Evolutionary conservation across 2,797 vertebrate species (phyloP), one percentile per base, ranked within the genome.

Genomic region (Brotula barbata): DNA sequence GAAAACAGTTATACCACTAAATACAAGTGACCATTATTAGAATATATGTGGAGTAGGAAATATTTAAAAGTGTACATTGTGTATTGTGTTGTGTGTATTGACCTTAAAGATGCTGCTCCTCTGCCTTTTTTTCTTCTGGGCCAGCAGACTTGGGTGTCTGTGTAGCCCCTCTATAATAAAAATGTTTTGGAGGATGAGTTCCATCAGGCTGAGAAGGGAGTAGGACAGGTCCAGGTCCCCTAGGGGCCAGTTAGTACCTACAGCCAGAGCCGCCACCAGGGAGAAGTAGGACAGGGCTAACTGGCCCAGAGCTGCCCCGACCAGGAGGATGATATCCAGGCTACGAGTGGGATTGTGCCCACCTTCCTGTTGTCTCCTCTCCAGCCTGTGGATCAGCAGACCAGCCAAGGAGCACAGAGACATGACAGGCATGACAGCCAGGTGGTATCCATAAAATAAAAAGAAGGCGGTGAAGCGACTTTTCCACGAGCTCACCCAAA

Each of bases 161-260:
- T 95, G 92, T 56, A 95, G 90, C 13, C 94, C 94, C 1, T 95
- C 90, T 0, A 98, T 94, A 69, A 97, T 94, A 78, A 96, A 97
- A 80, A 95, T 75, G 17, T 95, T 98, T 76, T 98, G 95, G 10
- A 92, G 82, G 36, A 95, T 78, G 68, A 92, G 90, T 85, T 97
- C 93, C 68, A 95, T 63, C 68, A 97, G 90, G 36, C 93, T 88
- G 62, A 95, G 82, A 46, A 95, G 67, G 0, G 94, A 94, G 69
- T 93, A 94, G 52, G 90, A 88, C 52, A 96, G 81, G 73, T 93
- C 91, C 12, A 98, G 91, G n/a, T 76, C 71, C 68, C 90, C 92
- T 75, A 95, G 25, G 34, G 69, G 23, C 11, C 83, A 79, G 0
- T n/a, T 22, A 0, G 88, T 66, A 13, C 75, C 77, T 0, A 86